Percentiles rank a stretch among this genome's conserved stretches.
These are phyloP conservation scores for Temnopleurus reevesii DNA, from an alignment of 53 echinoderm and acorn worm genomes.

Conservation along the genomic window DNA sequence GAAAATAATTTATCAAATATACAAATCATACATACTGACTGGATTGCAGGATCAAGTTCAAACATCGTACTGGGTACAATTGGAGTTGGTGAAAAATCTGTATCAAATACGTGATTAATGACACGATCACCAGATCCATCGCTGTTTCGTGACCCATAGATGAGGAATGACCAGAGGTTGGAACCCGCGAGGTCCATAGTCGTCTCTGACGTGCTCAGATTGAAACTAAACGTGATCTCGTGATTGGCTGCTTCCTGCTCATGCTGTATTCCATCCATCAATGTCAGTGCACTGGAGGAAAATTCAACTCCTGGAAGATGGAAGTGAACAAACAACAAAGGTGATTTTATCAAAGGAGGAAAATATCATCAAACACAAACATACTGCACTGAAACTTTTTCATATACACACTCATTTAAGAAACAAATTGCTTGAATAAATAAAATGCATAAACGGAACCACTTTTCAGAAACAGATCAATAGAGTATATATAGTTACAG, in stretches of 20 bases:
- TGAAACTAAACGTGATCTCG: background rate
- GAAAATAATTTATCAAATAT: no score
- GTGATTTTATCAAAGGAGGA: no score
- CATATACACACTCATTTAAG: no score
- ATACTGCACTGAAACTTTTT: no score
- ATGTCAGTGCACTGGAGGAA: background rate
- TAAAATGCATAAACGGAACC: no score
- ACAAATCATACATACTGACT: background rate
- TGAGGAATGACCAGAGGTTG: background rate
- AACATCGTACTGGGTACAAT: background rate
- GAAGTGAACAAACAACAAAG: background rate
- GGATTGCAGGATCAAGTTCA: background rate
- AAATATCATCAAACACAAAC: no score
- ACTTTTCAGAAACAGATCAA: no score
- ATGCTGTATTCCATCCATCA: conserved; percentile 11
- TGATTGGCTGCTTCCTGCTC: background rate
- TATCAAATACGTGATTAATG: background rate
- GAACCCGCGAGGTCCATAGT: background rate
- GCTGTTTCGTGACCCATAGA: conserved; percentile 6
- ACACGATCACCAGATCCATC: conserved; percentile 43
- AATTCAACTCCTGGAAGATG: conserved; percentile 24
- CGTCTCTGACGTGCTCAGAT: background rate
- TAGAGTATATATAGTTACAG: no score
- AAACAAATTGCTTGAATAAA: no score
- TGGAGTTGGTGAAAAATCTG: background rate